Evolutionary conservation across 1,140 invertebrate genomes (phyloP).

Genomic region (Drosophila virilis): DNA sequence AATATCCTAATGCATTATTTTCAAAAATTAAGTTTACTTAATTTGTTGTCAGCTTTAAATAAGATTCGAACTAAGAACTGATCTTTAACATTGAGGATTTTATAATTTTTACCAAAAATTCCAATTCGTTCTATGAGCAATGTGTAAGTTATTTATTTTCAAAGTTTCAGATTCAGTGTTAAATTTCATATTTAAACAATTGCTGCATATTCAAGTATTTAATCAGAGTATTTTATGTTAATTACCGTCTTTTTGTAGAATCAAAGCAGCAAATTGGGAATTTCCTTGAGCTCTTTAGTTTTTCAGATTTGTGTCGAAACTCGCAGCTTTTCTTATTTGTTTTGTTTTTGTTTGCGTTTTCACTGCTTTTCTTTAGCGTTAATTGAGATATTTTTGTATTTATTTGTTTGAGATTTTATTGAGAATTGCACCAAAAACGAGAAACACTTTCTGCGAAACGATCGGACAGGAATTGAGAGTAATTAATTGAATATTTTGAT

Average conservation of each 20-base stretch:
- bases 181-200: no score
- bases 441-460: background rate
- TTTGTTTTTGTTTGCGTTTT: background rate
- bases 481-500: slow-evolving; percentile 22
- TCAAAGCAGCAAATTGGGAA: slow-evolving; percentile 1
- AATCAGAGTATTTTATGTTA: background rate
- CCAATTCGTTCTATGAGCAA: no score
- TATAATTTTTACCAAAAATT: no score
- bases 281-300: background rate
- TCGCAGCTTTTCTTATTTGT: background rate
- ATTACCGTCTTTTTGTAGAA: slow-evolving; percentile 33
- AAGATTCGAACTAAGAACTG: no score
- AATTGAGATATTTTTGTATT: background rate
- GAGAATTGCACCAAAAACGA: background rate
- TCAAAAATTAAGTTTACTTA: no score
- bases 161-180: no score
- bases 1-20: no score
- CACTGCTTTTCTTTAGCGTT: slow-evolving; percentile 5
- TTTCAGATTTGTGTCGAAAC: background rate
- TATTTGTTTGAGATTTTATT: background rate
- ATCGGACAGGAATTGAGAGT: slow-evolving; percentile 25
- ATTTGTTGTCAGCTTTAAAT: no score
- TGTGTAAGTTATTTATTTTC: no score
- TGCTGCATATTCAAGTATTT: background rate
- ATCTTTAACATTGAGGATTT: no score